Evolutionary conservation across 23 tunicate genomes (phyloP), one percentile per base, ranked within the genome.

Genomic region (Ciona savignyi): DNA sequence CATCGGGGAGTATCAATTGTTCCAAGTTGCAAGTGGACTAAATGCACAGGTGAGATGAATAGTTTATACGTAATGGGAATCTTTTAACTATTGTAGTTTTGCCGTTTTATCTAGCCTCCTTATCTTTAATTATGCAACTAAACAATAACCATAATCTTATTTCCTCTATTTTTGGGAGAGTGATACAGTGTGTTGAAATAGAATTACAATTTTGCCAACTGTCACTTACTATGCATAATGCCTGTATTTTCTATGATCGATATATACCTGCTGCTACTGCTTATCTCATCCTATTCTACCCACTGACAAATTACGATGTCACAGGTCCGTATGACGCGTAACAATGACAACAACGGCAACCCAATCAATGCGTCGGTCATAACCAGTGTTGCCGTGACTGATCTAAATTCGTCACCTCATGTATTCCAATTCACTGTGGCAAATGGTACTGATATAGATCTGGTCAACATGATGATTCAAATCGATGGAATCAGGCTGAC

Each of bases 1-100:
- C 32, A 60, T 74, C 6, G 93, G 93, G 23, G 93, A 86, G 62
- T 86, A 74, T 42, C 35, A 48, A 4, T 29, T 86, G 33, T 63
- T 75, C n/a, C 62, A 33, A 70, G 66, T 70, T 6, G 82, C 67
- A 25, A 28, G 51, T 20, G 70, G 29, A 2, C 1, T 80, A 9
- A 26, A 29, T 20, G 79, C 61, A 2, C 84, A 80, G 84, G 84
- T 80, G 69, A n/a, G 62, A 4, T 31, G 20, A 20, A 49, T 11
- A 11, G 15, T 15, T 49, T 49, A 11, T 49, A 11, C 20, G 20
- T 20, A 49, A 49, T 11, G 20, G 20, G 20, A 11, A 11, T 49
- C 20, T 49, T 49, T 49, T 11, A 49, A 11, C 19, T 49, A 49
- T 11, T 49, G 61, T 49, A 49, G 20, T 20, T 49, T 11, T 15